A percentile compares a stretch with the other conserved stretches of the same genome.
These are phyloP conservation scores for Sipunculus nudus DNA, from an alignment of 2,888 invertebrate genomes.

Conservation along the genomic window DNA sequence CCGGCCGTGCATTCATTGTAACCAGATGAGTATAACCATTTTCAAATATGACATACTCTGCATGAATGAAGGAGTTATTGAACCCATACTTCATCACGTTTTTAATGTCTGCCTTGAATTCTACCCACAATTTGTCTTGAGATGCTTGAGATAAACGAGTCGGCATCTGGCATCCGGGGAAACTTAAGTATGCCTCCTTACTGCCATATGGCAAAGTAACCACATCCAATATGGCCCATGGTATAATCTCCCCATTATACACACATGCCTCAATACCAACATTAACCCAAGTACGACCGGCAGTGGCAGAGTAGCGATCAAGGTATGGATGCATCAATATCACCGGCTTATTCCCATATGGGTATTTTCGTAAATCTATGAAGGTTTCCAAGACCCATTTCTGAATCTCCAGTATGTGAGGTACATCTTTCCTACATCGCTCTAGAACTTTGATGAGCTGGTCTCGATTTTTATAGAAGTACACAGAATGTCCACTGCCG, in stretches of 20 bases:
- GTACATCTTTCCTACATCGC: slow-evolving; percentile 1
- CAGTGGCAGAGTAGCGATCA: slow-evolving; percentile 7
- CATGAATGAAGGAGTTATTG: slow-evolving; percentile 16
- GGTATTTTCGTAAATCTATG: slow-evolving; percentile 8
- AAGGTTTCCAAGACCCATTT: slow-evolving; percentile 13
- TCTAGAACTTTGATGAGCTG: slow-evolving; percentile 12
- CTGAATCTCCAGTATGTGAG: slow-evolving; percentile 13
- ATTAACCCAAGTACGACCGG: slow-evolving; percentile 11
- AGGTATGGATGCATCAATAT: slow-evolving; percentile 13
- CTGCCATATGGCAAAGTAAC: slow-evolving; percentile 10
- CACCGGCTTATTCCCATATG: slow-evolving; percentile 7
- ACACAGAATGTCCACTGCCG: slow-evolving; percentile 18
- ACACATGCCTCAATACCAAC: slow-evolving; percentile 22
- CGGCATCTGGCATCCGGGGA: slow-evolving; percentile 21
- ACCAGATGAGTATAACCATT: slow-evolving; percentile 18
- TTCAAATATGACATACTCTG: slow-evolving; percentile 21
- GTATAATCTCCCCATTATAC: slow-evolving; percentile 13
- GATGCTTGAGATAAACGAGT: slow-evolving; percentile 1
- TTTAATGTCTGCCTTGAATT: slow-evolving; percentile 10
- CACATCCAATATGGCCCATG: slow-evolving; percentile 20
- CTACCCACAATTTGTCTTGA: slow-evolving; percentile 13
- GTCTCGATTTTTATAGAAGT: slow-evolving; percentile 16
- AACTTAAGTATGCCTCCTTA: slow-evolving; percentile 1
- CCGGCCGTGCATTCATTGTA: slow-evolving; percentile 8
- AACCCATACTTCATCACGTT: slow-evolving; percentile 15